Evolutionary conservation across 2,888 invertebrate species (phyloP).

Genomic region (Gonocerus acuteangulatus): DNA sequence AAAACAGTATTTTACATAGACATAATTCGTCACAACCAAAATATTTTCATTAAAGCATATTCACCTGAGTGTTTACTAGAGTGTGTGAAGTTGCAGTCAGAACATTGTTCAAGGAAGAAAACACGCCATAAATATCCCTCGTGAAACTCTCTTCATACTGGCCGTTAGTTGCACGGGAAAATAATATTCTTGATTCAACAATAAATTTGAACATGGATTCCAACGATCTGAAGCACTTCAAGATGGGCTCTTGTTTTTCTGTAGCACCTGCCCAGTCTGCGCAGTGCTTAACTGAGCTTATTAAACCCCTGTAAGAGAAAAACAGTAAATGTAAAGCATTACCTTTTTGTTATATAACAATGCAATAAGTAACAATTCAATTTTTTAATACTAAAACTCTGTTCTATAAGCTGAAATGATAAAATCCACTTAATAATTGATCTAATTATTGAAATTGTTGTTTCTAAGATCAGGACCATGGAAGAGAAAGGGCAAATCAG

Average conservation of each 20-base stretch:
- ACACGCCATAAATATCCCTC: slow-evolving; percentile 70
- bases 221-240: slow-evolving; percentile 80
- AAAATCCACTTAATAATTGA: too few species aligned
- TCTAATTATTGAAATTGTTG: too few species aligned
- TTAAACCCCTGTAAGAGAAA: slow-evolving; percentile 58
- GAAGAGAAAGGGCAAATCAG: too few species aligned
- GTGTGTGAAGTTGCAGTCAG: slow-evolving; percentile 61
- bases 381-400: too few species aligned
- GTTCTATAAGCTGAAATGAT: too few species aligned
- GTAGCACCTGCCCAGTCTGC: slow-evolving; percentile 78
- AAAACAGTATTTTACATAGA: too few species aligned
- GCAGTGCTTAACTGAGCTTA: slow-evolving; percentile 83
- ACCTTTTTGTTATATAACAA: too few species aligned
- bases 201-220: slow-evolving; percentile 90
- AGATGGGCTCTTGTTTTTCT: slow-evolving; percentile 81
- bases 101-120: slow-evolving; percentile 72
- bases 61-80: slow-evolving; percentile 67
- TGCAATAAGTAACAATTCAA: too few species aligned
- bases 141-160: slow-evolving; percentile 83
- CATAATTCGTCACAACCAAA: too few species aligned
- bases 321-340: background rate
- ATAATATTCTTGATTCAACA: slow-evolving; percentile 76
- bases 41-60: too few species aligned
- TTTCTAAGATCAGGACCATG: too few species aligned
- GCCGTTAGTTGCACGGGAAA: slow-evolving; percentile 78